Conservation (phyloP, 2,113 vertebrate genomes). For the Apteryx mantelli region DNA sequence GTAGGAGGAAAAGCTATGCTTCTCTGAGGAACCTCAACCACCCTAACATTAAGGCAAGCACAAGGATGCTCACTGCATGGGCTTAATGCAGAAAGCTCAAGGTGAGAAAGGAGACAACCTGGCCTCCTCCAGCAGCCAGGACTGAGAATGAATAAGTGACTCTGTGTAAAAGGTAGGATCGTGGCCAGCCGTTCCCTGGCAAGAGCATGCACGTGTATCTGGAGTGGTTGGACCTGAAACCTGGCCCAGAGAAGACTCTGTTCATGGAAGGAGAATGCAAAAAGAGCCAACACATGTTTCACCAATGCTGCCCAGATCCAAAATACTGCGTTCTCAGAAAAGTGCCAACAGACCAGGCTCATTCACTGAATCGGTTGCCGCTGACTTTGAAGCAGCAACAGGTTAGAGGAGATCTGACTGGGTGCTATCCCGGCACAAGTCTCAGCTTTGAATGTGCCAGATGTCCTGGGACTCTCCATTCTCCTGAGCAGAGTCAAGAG, state of each 20-base stretch:
- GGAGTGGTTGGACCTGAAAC: not conserved
- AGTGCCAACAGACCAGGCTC: not conserved
- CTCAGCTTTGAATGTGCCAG: not conserved
- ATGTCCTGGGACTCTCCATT: not conserved
- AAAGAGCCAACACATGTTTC: not conserved
- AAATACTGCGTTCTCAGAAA: not conserved
- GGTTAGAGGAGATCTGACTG: not conserved
- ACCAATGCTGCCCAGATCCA: not conserved
- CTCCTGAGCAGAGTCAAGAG: not conserved
- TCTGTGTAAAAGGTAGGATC: not conserved
- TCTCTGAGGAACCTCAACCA: not conserved
- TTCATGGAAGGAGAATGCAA: not conserved
- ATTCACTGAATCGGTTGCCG: not conserved
- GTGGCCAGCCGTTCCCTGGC: not conserved
- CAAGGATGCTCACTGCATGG: not conserved
- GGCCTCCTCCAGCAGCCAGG: not conserved
- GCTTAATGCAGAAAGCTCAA: not conserved
- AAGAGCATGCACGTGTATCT: not conserved
- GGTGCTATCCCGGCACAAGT: not conserved
- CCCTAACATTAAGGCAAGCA: not conserved
- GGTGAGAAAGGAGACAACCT: not conserved
- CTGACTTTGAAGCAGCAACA: not conserved
- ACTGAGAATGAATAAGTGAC: not conserved
- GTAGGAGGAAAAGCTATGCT: not conserved
- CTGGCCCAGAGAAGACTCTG: not conserved